Base-by-base conservation (phyloP, 2,797 vertebrate species). In the Lophius americanus region DNA sequence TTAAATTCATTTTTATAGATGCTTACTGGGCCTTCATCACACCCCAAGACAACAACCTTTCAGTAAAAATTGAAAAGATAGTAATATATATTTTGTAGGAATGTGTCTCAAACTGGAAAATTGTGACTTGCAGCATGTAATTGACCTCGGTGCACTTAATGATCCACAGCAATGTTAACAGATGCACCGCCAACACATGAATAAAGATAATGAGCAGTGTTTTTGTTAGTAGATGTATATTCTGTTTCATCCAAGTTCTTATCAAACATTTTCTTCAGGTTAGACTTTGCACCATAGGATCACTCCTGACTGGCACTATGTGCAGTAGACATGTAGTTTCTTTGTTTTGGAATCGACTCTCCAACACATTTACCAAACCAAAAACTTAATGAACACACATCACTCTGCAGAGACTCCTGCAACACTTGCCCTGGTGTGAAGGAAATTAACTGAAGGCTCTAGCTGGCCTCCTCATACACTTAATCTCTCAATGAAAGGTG, bases 401-500 rank as follows among this genome's bases (percentile, higher is more conserved):
- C 48, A 38, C 71, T 75, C 68, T 51, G 48, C 9, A 60, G 48
- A 83, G 83, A 81, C 81, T 83, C 74, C 50, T 51, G 49, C 66
- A 85, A 61, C 84, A 67, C 75, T 76, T 74, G 60, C 68, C 70
- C 62, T 51, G 62, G 83, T 70, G 60, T 56, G 75, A 79, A 64
- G 85, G 80, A 90, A 93, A 92, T 92, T 90, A 92, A 88, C 90
- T 82, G 52, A 73, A 85, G 74, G 70, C 75, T 79, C 82, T 75
- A 60, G 82, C 87, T 88, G 81, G 86, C 87, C 86, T 90, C 90
- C 85, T 90, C 88, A 86, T 83, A 86, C 51, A 73, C 80, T 79
- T 91, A 93, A 91, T 91, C 89, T 93, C 89, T 85, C 89, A 87
- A 82, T 88, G 77, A 82, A 87, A 89, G 84, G 81, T 89, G 87